phyloP scores from a whole-genome alignment of 2,113 vertebrate species.

The Anoura caudifer region DNA sequence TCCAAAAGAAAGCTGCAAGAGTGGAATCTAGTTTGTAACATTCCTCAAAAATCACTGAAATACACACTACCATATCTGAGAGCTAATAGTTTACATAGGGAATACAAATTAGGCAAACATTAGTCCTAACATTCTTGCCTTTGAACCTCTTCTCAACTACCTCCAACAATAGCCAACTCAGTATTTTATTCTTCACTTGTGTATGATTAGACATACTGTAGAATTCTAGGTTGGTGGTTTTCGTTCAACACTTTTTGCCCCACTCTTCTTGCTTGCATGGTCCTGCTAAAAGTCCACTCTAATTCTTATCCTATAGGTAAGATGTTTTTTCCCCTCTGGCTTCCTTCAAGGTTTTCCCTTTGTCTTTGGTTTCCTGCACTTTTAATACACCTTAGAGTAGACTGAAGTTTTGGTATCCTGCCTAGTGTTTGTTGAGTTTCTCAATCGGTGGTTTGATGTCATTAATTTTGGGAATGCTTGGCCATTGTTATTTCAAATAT shows the following conservation, averaged over 20 bases:
- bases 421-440: neutral
- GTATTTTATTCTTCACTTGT: neutral
- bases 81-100: neutral
- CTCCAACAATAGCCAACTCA: neutral
- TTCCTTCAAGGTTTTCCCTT: neutral
- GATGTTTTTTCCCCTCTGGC: neutral
- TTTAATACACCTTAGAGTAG: neutral
- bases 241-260: neutral
- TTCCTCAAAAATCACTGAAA: neutral
- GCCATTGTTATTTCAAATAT: neutral
- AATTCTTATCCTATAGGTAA: neutral
- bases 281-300: neutral
- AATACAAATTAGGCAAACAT: neutral
- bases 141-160: neutral
- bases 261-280: neutral
- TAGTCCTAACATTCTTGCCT: neutral
- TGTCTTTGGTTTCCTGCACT: neutral
- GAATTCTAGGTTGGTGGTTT: neutral
- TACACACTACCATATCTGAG: neutral
- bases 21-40: neutral
- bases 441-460: neutral
- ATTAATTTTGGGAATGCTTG: slow-evolving; percentile 2
- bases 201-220: neutral
- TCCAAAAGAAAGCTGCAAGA: neutral
- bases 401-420: neutral